Evolutionary conservation across 1,140 invertebrate genomes (phyloP).

Genomic region (Apis florea): DNA sequence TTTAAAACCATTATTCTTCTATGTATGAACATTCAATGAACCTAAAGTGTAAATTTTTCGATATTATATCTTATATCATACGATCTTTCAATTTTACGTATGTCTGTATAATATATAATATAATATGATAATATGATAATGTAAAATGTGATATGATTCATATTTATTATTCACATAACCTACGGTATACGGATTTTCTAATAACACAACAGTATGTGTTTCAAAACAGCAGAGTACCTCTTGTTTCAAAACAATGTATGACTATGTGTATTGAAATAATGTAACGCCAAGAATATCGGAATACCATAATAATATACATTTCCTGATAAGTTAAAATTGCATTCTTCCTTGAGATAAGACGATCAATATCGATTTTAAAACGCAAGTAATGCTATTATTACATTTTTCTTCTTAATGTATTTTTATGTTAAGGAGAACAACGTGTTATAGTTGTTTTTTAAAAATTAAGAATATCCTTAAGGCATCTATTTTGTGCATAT

Average conservation of each 20-base stretch:
- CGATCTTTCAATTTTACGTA: background rate
- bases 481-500: too few species aligned
- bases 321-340: background rate
- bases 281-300: background rate
- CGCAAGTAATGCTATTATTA: background rate
- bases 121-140: too few species aligned
- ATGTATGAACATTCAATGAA: background rate
- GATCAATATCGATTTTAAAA: background rate
- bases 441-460: background rate
- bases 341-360: background rate
- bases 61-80: background rate
- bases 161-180: background rate
- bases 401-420: background rate
- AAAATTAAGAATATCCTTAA: background rate
- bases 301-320: slow-evolving; percentile 8
- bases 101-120: too few species aligned
- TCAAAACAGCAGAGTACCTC: background rate
- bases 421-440: background rate
- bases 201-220: background rate
- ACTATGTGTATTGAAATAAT: background rate
- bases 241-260: background rate
- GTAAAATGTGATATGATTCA: background rate
- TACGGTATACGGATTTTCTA: background rate
- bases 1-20: background rate
- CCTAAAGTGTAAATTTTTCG: background rate